Conservation (phyloP, 2,113 vertebrate species). For the Etheostoma cragini region DNA sequence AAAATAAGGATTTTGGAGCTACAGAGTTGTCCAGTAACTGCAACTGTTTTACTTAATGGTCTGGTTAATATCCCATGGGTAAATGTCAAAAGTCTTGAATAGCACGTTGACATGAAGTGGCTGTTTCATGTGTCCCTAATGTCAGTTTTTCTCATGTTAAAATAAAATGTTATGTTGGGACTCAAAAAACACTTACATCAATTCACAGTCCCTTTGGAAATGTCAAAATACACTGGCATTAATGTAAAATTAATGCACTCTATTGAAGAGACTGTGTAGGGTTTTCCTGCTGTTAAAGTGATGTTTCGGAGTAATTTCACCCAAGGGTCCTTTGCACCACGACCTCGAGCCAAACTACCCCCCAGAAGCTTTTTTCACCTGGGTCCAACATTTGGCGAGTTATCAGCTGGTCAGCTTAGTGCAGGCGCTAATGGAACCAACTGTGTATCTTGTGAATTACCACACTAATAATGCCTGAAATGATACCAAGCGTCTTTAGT, state of each 20-base stretch:
- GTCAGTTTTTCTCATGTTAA: conserved; percentile 10
- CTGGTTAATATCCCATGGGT: conserved; percentile 1
- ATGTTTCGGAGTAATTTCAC: no score
- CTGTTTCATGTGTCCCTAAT: conserved; percentile 9
- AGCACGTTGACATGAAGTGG: conserved; percentile 24
- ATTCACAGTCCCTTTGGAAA: conserved; percentile 19
- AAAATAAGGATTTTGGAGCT: background rate
- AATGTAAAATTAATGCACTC: conserved; percentile 33
- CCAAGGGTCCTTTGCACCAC: no score
- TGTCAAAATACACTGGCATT: conserved; percentile 33
- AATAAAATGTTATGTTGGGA: conserved; percentile 1
- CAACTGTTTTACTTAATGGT: background rate
- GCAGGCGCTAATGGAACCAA: no score
- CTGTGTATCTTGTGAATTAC: no score
- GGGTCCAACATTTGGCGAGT: no score
- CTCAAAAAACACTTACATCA: background rate
- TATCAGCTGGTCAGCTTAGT: no score
- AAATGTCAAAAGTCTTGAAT: conserved; percentile 9
- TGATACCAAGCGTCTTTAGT: no score
- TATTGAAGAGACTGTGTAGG: conserved; percentile 35
- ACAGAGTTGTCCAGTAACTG: background rate
- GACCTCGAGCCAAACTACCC: no score
- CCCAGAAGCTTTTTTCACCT: no score
- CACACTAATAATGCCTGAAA: no score
- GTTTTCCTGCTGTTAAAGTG: conserved; percentile 26